phyloP scores from a whole-genome alignment of 2,797 vertebrate species.

The Sebastes nivosus region DNA sequence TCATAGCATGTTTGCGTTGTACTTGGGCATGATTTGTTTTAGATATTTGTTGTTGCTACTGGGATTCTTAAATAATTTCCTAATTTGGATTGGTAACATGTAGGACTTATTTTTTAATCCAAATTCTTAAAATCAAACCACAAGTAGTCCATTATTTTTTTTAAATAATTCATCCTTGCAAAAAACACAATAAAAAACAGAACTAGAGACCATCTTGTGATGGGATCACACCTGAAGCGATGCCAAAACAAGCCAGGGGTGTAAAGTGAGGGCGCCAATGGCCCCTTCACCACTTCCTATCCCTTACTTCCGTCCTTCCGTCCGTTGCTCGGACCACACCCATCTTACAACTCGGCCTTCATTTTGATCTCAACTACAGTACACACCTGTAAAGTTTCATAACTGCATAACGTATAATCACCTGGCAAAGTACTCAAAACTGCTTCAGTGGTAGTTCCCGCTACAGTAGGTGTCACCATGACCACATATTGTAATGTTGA shows the following conservation, averaged over 20 bases:
- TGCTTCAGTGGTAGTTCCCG: neutral
- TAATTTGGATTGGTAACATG: neutral
- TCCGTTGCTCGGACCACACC: neutral
- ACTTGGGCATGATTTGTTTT: neutral
- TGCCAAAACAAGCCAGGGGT: neutral
- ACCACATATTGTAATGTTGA: neutral
- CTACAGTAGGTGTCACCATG: neutral
- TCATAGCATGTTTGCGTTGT: neutral
- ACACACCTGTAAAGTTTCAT: too few species aligned
- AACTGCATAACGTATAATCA: too few species aligned
- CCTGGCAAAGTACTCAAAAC: neutral
- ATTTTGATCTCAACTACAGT: neutral
- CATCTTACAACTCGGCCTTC: neutral
- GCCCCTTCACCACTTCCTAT: neutral
- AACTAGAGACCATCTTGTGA: neutral
- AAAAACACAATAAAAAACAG: neutral
- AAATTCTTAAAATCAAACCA: neutral
- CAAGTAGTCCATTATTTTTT: neutral
- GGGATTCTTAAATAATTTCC: neutral
- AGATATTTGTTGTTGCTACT: neutral
- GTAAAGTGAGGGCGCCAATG: neutral
- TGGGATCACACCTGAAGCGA: neutral
- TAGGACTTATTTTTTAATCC: neutral
- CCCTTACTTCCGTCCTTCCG: neutral
- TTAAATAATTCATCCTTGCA: neutral